phyloP scores from a whole-genome alignment of 2,797 vertebrate species.

The Spea hammondii region DNA sequence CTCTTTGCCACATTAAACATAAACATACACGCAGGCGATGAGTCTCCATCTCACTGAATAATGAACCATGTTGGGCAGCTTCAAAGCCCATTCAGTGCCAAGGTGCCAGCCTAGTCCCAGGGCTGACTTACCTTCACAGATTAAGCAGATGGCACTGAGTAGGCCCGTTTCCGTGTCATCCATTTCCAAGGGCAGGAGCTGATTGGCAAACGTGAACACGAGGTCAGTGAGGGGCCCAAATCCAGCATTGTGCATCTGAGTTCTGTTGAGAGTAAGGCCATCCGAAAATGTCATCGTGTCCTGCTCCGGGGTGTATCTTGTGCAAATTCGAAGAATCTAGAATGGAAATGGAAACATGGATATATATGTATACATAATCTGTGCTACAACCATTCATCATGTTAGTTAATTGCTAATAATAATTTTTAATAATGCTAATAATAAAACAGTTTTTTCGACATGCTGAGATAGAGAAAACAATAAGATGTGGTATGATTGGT shows the following conservation, averaged over 20 bases:
- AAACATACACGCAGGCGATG: too few relatives aligned
- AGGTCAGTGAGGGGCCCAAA: slow-evolving; percentile 92
- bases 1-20: too few relatives aligned
- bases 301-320: slow-evolving; percentile 90
- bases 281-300: slow-evolving; percentile 98
- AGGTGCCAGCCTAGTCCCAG: too few relatives aligned
- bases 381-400: too few relatives aligned
- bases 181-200: slow-evolving; percentile 95
- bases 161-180: slow-evolving; percentile 94
- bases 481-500: too few relatives aligned
- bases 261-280: slow-evolving; percentile 89
- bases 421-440: too few relatives aligned
- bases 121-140: slow-evolving; percentile 82
- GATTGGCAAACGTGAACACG: slow-evolving; percentile 91
- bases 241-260: slow-evolving; percentile 95
- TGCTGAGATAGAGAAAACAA: too few relatives aligned
- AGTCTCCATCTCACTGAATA: too few relatives aligned
- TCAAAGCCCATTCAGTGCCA: too few relatives aligned
- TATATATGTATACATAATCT: neutral
- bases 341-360: slow-evolving; percentile 7
- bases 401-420: too few relatives aligned
- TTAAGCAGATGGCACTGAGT: slow-evolving; percentile 94
- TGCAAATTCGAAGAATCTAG: slow-evolving; percentile 92
- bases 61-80: too few relatives aligned
- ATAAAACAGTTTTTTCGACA: too few relatives aligned